These are phyloP conservation scores for Spinibarbus caldwelli DNA, from an alignment of 2,797 vertebrate species.

Conservation along the genomic window DNA sequence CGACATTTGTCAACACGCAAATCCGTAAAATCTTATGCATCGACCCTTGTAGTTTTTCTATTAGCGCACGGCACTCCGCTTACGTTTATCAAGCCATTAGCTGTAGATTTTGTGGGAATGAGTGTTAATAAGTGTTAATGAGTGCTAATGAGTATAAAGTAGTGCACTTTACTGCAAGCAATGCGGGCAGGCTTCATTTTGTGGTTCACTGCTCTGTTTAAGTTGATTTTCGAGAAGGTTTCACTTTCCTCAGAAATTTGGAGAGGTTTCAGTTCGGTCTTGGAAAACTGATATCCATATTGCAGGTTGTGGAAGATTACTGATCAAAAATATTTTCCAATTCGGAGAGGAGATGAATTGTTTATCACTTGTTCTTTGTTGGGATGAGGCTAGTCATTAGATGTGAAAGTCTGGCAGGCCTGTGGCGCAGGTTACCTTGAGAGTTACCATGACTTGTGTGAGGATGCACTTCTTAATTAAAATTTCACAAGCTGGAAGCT, in stretches of 20 bases:
- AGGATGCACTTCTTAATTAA: constrained; percentile 48
- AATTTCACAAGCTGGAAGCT: constrained; percentile 33
- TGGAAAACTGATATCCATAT: not conserved
- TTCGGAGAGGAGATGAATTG: not conserved
- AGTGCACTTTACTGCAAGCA: constrained; percentile 59
- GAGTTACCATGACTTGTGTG: constrained; percentile 32
- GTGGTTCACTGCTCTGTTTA: constrained; percentile 47
- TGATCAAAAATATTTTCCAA: not conserved
- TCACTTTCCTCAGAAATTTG: not conserved
- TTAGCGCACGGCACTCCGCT: constrained; percentile 40
- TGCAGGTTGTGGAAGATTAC: constrained; percentile 2
- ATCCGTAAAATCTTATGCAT: constrained; percentile 21
- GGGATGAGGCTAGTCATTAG: constrained; percentile 4
- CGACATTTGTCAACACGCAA: constrained; percentile 27
- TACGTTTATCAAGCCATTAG: constrained; percentile 67
- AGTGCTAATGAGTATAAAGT: constrained; percentile 67
- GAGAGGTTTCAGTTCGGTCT: not conserved
- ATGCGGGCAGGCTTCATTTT: constrained; percentile 49
- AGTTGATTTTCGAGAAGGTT: constrained; percentile 23
- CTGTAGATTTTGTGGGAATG: constrained; percentile 64
- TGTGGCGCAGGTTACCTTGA: constrained; percentile 16
- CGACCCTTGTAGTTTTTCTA: constrained; percentile 40
- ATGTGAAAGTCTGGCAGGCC: constrained; percentile 17
- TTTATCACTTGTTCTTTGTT: not conserved
- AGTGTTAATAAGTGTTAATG: constrained; percentile 70